Evolutionary conservation across 2,888 invertebrate genomes (phyloP), one percentile per base, ranked within the genome.

Genomic region (Plebejus argus): DNA sequence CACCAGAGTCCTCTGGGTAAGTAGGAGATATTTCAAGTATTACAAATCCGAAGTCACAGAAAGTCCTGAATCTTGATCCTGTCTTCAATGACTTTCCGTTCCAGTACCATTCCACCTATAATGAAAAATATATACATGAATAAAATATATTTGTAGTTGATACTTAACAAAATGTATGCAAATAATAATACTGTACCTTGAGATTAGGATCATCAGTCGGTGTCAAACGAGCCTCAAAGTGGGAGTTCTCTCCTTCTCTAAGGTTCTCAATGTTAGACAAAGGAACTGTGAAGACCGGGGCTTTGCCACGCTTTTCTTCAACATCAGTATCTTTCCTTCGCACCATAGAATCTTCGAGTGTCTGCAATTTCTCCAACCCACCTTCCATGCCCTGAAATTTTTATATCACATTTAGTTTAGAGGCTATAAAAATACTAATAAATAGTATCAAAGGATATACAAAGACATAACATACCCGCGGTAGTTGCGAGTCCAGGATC

Each of bases 31-130:
- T 99, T 95, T 99, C 99, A 82, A 99, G 95, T 82, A 99, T 98
- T 45, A 99, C 99, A 87, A 99, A 99, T 78, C 99, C 99, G 90
- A 99, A 99, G 93, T 99, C 99, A 87, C 98, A 98, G 96, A 99
- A 98, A 49, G 99, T 99, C 82, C 99, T 97, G 95, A 99, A 98
- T 83, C 99, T 95, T 12, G 98, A 98, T 78, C 99, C 98, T 72
- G 97, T 97, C 90, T 96, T 96, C 78, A 98, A 92, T 76, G 98
- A 97, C 90, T 98, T 98, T 80, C 98, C 98, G 87, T 98, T 98
- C 97, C 97, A 98, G 94, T 97, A 98, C 98, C 98, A 98, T 94
- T 98, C 98, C 81, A 98, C 97, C 96, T 96, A 82, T 80, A 87
- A 88, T 81, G 78, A 20, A 61, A 61, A 12, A 61, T 0, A 8